phyloP scores from a whole-genome alignment of 2,797 vertebrate species.

The Micropoecilia bifurca region DNA sequence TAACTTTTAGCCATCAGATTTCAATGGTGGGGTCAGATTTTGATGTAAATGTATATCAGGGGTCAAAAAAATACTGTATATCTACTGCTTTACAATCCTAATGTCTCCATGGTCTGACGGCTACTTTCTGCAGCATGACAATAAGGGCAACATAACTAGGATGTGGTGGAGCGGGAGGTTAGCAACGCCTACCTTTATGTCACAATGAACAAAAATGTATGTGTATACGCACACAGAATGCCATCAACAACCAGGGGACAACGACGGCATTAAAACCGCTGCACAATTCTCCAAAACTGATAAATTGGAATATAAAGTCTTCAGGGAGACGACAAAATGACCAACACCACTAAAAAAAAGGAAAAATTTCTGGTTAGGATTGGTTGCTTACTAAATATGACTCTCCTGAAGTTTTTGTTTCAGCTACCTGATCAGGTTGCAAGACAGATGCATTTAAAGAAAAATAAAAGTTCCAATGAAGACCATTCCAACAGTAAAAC shows the following conservation, averaged over 20 bases:
- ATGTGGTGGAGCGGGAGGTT: background rate
- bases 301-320: too few relatives aligned
- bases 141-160: background rate
- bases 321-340: too few relatives aligned
- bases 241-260: too few relatives aligned
- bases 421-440: background rate
- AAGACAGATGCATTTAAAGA: background rate
- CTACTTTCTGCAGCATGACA: background rate
- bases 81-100: background rate
- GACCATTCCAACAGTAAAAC: background rate
- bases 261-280: too few relatives aligned
- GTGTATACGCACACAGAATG: too few relatives aligned
- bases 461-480: background rate
- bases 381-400: background rate
- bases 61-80: too few relatives aligned
- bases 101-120: background rate
- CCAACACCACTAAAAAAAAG: too few relatives aligned
- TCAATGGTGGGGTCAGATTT: background rate
- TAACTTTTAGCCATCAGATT: background rate
- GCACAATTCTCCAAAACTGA: too few relatives aligned
- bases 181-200: background rate
- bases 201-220: background rate
- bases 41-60: background rate
- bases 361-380: too few relatives aligned
- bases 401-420: background rate